Evolutionary conservation across 2,797 vertebrate genomes (phyloP).

Genomic region (Netta rufina): DNA sequence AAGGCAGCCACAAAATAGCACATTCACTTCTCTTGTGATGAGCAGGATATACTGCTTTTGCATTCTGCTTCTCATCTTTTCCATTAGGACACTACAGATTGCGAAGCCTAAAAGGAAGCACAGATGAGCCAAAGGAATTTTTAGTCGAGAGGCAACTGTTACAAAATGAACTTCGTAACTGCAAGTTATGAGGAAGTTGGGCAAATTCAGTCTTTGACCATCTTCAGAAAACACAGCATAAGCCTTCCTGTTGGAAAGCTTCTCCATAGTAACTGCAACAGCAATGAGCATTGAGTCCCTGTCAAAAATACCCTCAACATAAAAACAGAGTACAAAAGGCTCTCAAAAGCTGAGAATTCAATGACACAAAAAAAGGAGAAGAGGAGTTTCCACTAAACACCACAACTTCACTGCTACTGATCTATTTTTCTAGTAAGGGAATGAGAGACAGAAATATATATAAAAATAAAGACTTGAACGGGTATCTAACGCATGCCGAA

Average conservation of each 20-base stretch:
- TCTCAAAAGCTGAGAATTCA: constrained; percentile 29
- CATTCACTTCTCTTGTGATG: not conserved
- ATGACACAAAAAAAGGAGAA: constrained; percentile 36
- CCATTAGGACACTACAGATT: not conserved
- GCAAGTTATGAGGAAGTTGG: constrained; percentile 39
- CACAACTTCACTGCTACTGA: not conserved
- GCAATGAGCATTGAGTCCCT: constrained; percentile 43
- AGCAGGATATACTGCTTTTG: not conserved
- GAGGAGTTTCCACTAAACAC: not conserved
- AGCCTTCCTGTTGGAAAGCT: constrained; percentile 48
- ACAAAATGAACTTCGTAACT: constrained; percentile 28
- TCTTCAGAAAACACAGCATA: constrained; percentile 46
- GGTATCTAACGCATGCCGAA: not conserved
- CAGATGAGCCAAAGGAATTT: not conserved
- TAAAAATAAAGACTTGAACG: not conserved
- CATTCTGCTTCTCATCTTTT: not conserved
- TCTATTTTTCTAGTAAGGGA: not conserved
- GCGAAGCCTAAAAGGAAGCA: constrained; percentile 6
- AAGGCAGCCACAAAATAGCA: not conserved
- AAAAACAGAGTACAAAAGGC: constrained; percentile 57
- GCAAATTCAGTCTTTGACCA: constrained; percentile 17
- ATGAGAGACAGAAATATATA: not conserved
- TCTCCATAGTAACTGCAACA: constrained; percentile 64
- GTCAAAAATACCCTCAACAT: constrained; percentile 51
- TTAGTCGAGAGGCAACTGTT: constrained; percentile 13